Percentiles rank a stretch among this genome's conserved stretches.
Conservation (phyloP, 2,888 invertebrate species). For the Sylvicola cinctus region DNA sequence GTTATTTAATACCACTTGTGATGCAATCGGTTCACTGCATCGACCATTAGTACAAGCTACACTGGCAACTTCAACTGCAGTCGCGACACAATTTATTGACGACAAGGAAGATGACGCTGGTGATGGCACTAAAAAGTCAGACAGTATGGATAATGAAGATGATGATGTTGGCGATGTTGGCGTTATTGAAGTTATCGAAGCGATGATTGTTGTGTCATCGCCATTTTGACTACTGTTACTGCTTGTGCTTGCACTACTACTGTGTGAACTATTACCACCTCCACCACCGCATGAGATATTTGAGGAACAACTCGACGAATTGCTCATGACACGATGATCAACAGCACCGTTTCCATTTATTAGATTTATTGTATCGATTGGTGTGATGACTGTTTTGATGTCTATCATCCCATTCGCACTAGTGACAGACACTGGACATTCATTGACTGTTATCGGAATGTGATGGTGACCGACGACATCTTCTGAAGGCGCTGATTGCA, state of each 20-base stretch:
- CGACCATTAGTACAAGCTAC: not conserved
- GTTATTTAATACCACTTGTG: constrained; percentile 1
- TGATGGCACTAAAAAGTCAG: not conserved
- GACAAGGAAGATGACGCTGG: not conserved
- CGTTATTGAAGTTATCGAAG: too few species aligned
- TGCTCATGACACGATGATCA: not conserved
- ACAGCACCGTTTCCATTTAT: not conserved
- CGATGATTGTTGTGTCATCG: too few species aligned
- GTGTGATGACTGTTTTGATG: too few species aligned
- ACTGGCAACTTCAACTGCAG: not conserved
- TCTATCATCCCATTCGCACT: too few species aligned
- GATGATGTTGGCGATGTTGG: not conserved
- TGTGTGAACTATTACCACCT: not conserved
- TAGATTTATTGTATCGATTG: not conserved
- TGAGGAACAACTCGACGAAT: too few species aligned
- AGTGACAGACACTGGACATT: too few species aligned
- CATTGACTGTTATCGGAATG: too few species aligned
- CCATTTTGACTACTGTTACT: too few species aligned
- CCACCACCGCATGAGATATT: not conserved
- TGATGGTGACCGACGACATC: not conserved
- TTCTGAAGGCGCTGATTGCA: not conserved
- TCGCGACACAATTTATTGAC: not conserved
- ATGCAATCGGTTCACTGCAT: not conserved
- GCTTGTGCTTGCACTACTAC: not conserved
- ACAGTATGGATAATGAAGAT: not conserved